Evolutionary conservation across 2,797 vertebrate species (phyloP).

Genomic region (Iguana delicatissima): DNA sequence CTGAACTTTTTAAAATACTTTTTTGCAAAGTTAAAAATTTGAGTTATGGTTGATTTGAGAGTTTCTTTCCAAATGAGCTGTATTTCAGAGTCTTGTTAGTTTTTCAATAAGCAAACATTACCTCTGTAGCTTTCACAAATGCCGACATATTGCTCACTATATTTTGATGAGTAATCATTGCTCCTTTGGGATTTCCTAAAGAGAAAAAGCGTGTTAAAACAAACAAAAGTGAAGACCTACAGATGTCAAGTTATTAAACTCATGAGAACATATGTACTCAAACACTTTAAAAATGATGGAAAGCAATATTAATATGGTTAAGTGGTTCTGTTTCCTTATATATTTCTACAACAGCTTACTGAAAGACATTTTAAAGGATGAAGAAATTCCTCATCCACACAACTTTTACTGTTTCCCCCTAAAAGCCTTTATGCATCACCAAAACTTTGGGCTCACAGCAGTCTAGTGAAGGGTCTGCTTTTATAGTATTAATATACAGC

Average conservation of each 20-base stretch:
- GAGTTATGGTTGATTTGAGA: background rate
- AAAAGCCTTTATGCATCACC: background rate
- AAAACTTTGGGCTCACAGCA: background rate
- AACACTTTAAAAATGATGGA: background rate
- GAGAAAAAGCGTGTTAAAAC: conserved; percentile 57
- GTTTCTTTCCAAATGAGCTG: background rate
- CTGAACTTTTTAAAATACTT: background rate
- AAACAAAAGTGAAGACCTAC: conserved; percentile 37
- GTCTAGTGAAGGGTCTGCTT: background rate
- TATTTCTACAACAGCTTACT: background rate
- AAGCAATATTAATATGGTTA: background rate
- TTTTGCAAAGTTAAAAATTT: background rate
- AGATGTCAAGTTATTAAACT: background rate
- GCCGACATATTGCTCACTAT: conserved; percentile 81
- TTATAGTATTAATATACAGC: background rate
- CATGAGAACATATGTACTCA: background rate
- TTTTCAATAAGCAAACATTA: conserved; percentile 65
- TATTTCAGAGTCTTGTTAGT: background rate
- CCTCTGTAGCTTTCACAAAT: conserved; percentile 84
- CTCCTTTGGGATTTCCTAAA: conserved; percentile 85
- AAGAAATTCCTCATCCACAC: background rate
- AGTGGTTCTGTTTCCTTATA: background rate
- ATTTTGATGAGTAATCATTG: conserved; percentile 83
- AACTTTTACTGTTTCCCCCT: background rate
- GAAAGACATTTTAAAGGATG: background rate